Base-by-base conservation (phyloP, 2,888 invertebrate genomes). In the Lithophane leautieri region DNA sequence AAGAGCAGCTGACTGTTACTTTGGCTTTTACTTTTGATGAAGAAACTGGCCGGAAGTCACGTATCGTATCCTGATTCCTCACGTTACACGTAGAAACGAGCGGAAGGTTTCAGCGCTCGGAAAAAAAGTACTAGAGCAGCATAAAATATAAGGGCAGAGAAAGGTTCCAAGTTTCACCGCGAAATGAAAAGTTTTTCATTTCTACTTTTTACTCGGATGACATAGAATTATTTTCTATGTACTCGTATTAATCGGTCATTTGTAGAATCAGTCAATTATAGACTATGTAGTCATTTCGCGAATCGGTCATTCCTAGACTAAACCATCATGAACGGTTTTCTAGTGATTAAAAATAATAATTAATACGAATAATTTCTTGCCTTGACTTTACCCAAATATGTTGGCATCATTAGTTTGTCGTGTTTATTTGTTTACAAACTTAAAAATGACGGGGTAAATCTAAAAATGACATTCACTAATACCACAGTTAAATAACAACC, bases 101-200 rank as follows among this genome's bases (percentile, higher is more conserved):
- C 54, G 25, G 44, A 70, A 82, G 47, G 34, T 78, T 73, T 70
- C 73, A 81, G 70, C 61, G 70, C 52, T 82, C 50, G 50, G 44
- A 12, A 9, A 54, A 73, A 72, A 62, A 16, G 19, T 73, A 81
- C 61, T 62, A 78, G 68, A 42, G 42, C 0, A 16, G 22, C 28
- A 81, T 65, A 52, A 68, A 54, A 52, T 52, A 1, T n/a, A 28
- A 52, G 34, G 14, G 2, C 0, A n/a, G 28, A 44, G 22, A 47
- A 42, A 77, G 8, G 7, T 56, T 58, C 0, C 16, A 14, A 56
- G 28, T 22, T n/a, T 47, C 6, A 50, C 40, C 2, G 4, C 11
- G 14, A 28, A 76, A 47, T 28, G 2, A 28, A 52, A 54, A 54
- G 3, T 0, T 76, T 63, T 25, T 16, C 2, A 47, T 19, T 54